These are phyloP conservation scores for Gallinago paraguaiae DNA, from an alignment of 2,113 vertebrate genomes.

Conservation along the genomic window DNA sequence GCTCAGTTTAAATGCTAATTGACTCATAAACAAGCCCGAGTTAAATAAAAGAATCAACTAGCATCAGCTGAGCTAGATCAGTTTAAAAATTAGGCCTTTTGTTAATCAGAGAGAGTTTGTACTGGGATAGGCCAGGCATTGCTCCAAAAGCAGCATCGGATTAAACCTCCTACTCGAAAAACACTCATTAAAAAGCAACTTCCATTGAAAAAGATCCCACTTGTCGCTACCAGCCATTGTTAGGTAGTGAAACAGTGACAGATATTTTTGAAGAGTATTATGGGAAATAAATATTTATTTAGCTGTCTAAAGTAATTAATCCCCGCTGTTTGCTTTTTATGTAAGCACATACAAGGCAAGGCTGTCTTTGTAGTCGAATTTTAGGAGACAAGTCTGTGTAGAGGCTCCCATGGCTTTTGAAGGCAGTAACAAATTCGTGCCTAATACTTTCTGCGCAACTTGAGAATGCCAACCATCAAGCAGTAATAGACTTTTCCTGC, in stretches of 20 bases:
- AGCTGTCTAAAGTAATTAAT: slow-evolving; percentile 76
- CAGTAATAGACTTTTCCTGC: slow-evolving; percentile 21
- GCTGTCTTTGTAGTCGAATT: slow-evolving; percentile 53
- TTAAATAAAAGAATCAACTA: slow-evolving; percentile 60
- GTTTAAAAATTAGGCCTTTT: slow-evolving; percentile 56
- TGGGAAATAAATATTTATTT: slow-evolving; percentile 76
- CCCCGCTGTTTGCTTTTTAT: slow-evolving; percentile 66
- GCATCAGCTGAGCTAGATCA: slow-evolving; percentile 52
- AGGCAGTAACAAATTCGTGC: slow-evolving; percentile 36
- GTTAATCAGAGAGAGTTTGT: slow-evolving; percentile 56
- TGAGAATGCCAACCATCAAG: background rate
- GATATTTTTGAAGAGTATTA: slow-evolving; percentile 68
- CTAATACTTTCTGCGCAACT: background rate
- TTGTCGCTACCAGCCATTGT: slow-evolving; percentile 58
- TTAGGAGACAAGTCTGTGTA: slow-evolving; percentile 32
- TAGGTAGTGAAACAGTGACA: slow-evolving; percentile 58
- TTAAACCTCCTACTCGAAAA: slow-evolving; percentile 57
- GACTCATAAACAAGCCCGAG: slow-evolving; percentile 53
- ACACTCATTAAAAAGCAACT: slow-evolving; percentile 61
- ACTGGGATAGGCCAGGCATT: slow-evolving; percentile 44
- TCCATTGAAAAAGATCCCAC: slow-evolving; percentile 59
- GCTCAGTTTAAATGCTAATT: slow-evolving; percentile 60
- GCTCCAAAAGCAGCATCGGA: slow-evolving; percentile 58
- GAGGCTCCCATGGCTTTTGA: slow-evolving; percentile 12
- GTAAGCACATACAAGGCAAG: slow-evolving; percentile 71